Conservation (phyloP, 2,113 vertebrate species). For the Zosterops lateralis region DNA sequence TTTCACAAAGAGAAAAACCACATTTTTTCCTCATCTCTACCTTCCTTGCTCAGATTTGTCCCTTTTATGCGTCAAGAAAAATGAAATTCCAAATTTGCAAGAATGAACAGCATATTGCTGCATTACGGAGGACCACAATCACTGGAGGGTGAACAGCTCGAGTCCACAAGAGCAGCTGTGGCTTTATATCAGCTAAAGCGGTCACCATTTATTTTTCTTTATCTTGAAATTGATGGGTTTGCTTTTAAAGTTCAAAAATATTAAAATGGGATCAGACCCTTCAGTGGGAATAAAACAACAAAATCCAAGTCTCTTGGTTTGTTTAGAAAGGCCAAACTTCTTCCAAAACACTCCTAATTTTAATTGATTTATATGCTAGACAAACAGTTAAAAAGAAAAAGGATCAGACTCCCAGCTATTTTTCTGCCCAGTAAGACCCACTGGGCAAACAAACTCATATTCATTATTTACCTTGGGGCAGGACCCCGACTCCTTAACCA, state of each 20-base stretch:
- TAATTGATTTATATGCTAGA: neutral
- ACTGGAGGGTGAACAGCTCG: neutral
- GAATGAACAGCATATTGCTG: neutral
- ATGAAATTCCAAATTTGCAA: neutral
- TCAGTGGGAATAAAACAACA: neutral
- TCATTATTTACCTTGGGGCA: constrained; percentile 18
- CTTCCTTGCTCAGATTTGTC: neutral
- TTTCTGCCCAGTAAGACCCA: neutral
- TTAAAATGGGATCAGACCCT: neutral
- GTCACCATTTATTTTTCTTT: neutral
- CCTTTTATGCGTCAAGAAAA: neutral
- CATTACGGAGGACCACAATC: neutral
- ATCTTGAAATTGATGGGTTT: neutral
- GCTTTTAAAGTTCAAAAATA: neutral
- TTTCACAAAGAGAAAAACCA: neutral
- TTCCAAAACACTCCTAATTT: neutral
- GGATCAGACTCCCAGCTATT: neutral
- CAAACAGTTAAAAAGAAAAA: neutral
- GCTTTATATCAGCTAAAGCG: neutral
- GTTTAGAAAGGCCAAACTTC: neutral
- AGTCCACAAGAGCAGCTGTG: neutral
- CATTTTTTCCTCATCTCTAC: neutral
- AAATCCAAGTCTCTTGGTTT: neutral
- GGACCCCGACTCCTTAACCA: constrained; percentile 13
- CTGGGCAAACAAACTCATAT: constrained; percentile 4